A percentile compares a stretch with the other conserved stretches of the same genome.
Conservation (phyloP, 2,797 vertebrate genomes). For the Labroides dimidiatus region DNA sequence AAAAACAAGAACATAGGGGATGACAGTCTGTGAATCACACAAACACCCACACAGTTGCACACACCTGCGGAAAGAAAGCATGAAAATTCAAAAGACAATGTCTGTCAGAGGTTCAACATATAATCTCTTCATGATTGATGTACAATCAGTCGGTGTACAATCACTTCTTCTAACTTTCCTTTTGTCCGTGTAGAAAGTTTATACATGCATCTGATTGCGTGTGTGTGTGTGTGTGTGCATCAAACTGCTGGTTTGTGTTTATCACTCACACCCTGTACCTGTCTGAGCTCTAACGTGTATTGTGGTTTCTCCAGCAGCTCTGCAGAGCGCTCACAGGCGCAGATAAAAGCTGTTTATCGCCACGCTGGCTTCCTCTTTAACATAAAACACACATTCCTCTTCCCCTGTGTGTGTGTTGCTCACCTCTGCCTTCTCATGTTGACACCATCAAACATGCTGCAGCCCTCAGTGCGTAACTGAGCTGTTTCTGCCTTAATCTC, state of each 20-base stretch:
- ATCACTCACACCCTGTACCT: constrained; percentile 61
- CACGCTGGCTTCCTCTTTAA: constrained; percentile 69
- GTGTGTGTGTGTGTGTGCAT: constrained; percentile 25
- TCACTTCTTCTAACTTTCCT: constrained; percentile 4
- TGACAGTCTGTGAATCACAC: neutral
- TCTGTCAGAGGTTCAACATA: neutral
- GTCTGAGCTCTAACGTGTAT: constrained; percentile 69
- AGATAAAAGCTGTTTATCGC: constrained; percentile 76
- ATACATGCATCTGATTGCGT: constrained; percentile 18
- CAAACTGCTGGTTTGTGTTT: constrained; percentile 41
- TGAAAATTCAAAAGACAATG: neutral
- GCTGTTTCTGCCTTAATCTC: constrained; percentile 8
- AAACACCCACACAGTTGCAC: neutral
- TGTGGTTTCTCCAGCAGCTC: constrained; percentile 73
- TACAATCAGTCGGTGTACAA: neutral
- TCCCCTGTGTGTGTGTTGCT: constrained; percentile 14
- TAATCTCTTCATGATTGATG: neutral
- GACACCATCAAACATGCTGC: constrained; percentile 23
- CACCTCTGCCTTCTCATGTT: constrained; percentile 17
- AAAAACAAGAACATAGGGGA: neutral
- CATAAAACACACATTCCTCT: constrained; percentile 40
- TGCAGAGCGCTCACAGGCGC: constrained; percentile 54
- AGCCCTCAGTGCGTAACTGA: neutral
- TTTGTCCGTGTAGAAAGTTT: neutral
- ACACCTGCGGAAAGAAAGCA: neutral